These are phyloP conservation scores for Micromys minutus DNA, from an alignment of 2,113 vertebrate species.

Conservation along the genomic window DNA sequence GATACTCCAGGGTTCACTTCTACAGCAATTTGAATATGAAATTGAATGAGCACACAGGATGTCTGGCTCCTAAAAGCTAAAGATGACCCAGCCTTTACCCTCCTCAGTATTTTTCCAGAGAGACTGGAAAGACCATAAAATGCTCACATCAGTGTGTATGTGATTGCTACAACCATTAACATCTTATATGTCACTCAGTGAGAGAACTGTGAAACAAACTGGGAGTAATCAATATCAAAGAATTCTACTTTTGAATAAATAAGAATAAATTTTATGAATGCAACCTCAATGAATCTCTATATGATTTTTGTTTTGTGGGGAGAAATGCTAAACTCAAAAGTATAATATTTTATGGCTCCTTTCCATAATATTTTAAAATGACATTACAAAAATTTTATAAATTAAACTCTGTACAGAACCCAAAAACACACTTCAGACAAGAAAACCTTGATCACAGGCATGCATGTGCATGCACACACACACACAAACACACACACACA, in stretches of 20 bases:
- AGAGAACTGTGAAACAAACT: background rate
- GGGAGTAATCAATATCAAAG: background rate
- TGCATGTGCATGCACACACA: background rate
- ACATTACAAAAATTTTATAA: background rate
- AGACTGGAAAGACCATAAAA: background rate
- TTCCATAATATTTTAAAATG: background rate
- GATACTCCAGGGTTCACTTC: too few relatives aligned
- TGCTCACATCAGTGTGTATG: background rate
- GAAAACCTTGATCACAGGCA: background rate
- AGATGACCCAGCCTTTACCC: background rate
- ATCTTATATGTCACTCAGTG: too few relatives aligned
- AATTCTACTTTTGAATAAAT: background rate
- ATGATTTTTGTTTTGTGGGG: background rate
- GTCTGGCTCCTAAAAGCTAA: background rate
- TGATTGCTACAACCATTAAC: background rate
- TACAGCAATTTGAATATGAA: background rate
- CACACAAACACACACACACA: background rate
- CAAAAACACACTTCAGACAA: background rate
- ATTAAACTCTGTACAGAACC: fast-evolving
- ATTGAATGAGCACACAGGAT: background rate
- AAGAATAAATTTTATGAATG: background rate
- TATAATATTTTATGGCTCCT: background rate
- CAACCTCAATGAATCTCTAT: background rate
- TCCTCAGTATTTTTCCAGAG: background rate
- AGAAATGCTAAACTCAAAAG: background rate